A percentile compares a stretch with the other conserved stretches of the same genome.
These are phyloP conservation scores for Melieria omissa DNA, from an alignment of 2,888 invertebrate species.

Conservation along the genomic window DNA sequence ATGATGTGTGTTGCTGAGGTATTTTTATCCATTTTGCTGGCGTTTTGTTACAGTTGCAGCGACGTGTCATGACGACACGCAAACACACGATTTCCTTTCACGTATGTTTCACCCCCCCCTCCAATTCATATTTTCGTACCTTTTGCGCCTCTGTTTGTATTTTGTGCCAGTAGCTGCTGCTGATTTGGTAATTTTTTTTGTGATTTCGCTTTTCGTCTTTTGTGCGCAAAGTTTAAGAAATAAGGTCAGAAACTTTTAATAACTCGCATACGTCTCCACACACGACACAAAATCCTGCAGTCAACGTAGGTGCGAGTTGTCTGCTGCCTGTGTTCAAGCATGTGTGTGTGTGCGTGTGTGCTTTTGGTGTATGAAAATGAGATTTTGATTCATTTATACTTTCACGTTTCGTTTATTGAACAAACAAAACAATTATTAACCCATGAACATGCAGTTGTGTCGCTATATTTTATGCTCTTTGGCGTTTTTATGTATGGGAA, in stretches of 20 bases:
- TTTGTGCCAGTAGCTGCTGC: not conserved
- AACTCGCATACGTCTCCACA: constrained; percentile 7
- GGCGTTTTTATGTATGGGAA: no score
- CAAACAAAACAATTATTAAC: constrained; percentile 51
- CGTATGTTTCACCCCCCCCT: constrained; percentile 15
- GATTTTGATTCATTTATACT: constrained; percentile 38
- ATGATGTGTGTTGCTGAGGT: constrained; percentile 13
- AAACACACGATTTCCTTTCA: constrained; percentile 58
- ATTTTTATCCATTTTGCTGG: constrained; percentile 8
- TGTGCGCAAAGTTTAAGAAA: constrained; percentile 19
- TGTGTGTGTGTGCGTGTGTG: not conserved
- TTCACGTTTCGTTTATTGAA: constrained; percentile 51
- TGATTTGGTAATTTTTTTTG: not conserved
- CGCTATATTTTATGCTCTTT: no score
- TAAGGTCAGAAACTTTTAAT: constrained; percentile 41
- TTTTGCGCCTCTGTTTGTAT: no score
- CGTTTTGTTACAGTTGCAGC: constrained; percentile 45
- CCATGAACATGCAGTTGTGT: not conserved
- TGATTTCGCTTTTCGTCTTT: not conserved
- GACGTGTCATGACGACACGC: constrained; percentile 52
- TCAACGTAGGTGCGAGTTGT: no score
- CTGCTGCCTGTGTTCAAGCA: not conserved
- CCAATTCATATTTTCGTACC: not conserved
- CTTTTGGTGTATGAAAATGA: constrained; percentile 23
- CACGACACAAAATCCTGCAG: no score